Percentiles rank a stretch among this genome's conserved stretches.
phyloP scores from a whole-genome alignment of 2,797 vertebrate species.

The Danio kyathit region DNA sequence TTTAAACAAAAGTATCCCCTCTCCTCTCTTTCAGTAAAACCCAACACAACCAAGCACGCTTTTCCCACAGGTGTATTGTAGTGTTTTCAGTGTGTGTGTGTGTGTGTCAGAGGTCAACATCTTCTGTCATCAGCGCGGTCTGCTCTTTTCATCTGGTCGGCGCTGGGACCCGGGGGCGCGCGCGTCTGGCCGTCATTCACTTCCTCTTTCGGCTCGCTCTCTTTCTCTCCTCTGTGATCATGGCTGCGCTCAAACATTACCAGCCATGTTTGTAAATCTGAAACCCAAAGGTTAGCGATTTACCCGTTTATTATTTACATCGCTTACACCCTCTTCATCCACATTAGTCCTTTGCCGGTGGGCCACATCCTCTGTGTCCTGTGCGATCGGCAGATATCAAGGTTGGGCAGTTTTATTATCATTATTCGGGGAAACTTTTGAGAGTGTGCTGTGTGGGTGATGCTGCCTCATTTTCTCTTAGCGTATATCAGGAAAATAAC shows the following conservation, averaged over 20 bases:
- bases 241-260: slow-evolving; percentile 81
- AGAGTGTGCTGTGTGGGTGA: slow-evolving; percentile 74
- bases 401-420: slow-evolving; percentile 73
- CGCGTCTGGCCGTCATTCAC: slow-evolving; percentile 65
- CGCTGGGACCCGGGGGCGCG: slow-evolving; percentile 72
- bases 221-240: slow-evolving; percentile 80
- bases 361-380: slow-evolving; percentile 65
- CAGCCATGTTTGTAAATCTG: slow-evolving; percentile 88
- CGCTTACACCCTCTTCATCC: slow-evolving; percentile 68
- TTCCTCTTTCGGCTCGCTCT: slow-evolving; percentile 78
- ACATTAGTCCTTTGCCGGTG: slow-evolving; percentile 63
- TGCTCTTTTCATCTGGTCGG: slow-evolving; percentile 36
- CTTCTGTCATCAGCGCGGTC: too few species aligned
- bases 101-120: too few species aligned
- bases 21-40: too few species aligned
- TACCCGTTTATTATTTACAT: slow-evolving; percentile 79
- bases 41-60: too few species aligned
- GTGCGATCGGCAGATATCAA: slow-evolving; percentile 71
- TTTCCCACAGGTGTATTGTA: too few species aligned
- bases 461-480: slow-evolving; percentile 68
- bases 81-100: too few species aligned
- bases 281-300: slow-evolving; percentile 80
- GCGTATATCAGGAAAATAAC: slow-evolving; percentile 79
- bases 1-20: too few species aligned
- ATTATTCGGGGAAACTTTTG: slow-evolving; percentile 76